Percentiles rank a stretch among this genome's conserved stretches.
Conservation (phyloP, 2,797 vertebrate species). For the Kryptolebias ocellatus region DNA sequence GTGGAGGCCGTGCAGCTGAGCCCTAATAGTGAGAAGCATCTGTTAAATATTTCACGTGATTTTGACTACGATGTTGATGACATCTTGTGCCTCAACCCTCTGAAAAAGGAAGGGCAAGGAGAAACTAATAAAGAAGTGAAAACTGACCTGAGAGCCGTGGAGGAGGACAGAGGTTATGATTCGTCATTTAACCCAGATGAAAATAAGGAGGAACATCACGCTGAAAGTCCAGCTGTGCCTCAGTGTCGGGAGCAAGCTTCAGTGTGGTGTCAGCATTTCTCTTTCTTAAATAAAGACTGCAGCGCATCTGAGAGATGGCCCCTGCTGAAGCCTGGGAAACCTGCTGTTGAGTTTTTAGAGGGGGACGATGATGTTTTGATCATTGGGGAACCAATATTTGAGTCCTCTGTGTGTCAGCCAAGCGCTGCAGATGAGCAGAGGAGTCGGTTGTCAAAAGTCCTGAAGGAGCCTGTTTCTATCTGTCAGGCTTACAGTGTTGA, state of each 20-base stretch:
- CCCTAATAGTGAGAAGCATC: background rate
- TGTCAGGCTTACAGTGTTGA: background rate
- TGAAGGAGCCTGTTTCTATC: background rate
- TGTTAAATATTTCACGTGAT: background rate
- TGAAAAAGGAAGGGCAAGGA: background rate
- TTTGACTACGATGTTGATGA: constrained; percentile 60
- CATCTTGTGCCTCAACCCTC: constrained; percentile 62
- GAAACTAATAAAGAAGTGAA: background rate
- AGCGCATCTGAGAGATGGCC: background rate
- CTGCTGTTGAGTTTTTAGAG: constrained; percentile 14
- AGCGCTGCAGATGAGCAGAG: background rate
- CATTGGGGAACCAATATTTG: constrained; percentile 39
- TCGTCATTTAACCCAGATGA: constrained; percentile 35
- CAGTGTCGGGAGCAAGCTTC: background rate
- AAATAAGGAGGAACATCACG: background rate
- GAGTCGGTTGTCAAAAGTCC: background rate
- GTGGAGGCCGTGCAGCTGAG: background rate
- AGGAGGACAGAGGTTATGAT: constrained; percentile 55
- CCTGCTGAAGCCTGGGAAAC: background rate
- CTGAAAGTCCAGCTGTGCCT: background rate
- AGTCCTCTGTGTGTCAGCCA: constrained; percentile 37
- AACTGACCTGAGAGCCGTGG: background rate
- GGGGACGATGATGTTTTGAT: constrained; percentile 7
- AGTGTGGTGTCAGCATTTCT: rapidly evolving
- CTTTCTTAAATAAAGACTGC: background rate